A percentile compares a stretch with the other conserved stretches of the same genome.
phyloP scores from a whole-genome alignment of 2,113 vertebrate genomes.

The Mastomys coucha region DNA sequence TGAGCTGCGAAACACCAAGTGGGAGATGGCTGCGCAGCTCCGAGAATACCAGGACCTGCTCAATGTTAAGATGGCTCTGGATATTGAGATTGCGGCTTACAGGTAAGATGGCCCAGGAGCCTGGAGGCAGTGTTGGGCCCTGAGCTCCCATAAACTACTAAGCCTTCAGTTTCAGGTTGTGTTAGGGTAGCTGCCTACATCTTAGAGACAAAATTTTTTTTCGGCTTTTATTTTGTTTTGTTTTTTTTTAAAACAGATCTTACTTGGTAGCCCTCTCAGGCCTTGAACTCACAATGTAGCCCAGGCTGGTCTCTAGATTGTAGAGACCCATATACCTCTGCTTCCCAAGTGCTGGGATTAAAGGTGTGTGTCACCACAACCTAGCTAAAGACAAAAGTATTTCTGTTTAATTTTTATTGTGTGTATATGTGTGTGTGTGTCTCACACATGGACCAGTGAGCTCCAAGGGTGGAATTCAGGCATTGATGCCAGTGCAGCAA shows the following conservation, averaged over 20 bases:
- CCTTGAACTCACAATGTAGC: neutral
- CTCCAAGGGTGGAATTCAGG: neutral
- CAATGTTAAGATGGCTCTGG: conserved; percentile 98
- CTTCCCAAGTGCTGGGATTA: neutral
- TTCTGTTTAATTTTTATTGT: neutral
- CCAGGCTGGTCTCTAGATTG: neutral
- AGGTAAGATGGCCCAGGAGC: conserved; percentile 85
- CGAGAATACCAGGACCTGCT: conserved; percentile 97
- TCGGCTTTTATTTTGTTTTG: neutral
- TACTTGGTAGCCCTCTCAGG: too few relatives aligned
- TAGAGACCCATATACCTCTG: neutral
- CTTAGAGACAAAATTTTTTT: neutral
- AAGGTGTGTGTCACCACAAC: neutral
- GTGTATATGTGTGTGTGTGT: neutral
- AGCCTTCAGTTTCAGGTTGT: neutral
- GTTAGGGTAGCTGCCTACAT: neutral
- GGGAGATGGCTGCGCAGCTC: conserved; percentile 97
- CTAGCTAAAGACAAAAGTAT: neutral
- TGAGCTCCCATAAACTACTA: neutral
- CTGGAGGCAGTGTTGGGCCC: too few relatives aligned
- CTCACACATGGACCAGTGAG: neutral
- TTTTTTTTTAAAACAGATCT: neutral
- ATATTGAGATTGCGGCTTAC: conserved; percentile 97
- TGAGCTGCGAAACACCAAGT: conserved; percentile 95
- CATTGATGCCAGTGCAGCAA: neutral